Evolutionary conservation across 2,113 vertebrate genomes (phyloP), one percentile per base, ranked within the genome.

Genomic region (Macaca nemestrina): DNA sequence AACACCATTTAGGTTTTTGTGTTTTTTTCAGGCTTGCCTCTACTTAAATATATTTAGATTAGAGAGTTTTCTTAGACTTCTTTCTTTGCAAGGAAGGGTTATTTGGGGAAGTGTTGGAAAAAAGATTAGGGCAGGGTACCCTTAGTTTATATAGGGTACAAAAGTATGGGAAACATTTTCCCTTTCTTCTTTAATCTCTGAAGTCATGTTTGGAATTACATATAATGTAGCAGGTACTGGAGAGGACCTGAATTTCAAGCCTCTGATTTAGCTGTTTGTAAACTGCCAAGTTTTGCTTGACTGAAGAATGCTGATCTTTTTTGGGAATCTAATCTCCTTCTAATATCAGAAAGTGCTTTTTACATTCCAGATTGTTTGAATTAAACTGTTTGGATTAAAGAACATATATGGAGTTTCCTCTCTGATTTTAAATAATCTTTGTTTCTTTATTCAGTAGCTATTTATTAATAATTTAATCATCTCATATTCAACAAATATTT

Each of bases 371-470:
- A 80, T 48, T 76, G 12, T 93, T 95, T 95, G 50, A 86, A 84
- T 79, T 86, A 92, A 94, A 93, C 59, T 89, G 35, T 93, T 87
- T 94, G 40, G 89, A 85, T 90, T 80, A 94, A 95, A 94, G 55
- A 91, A 85, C 35, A 83, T 76, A 76, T 30, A 20, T 87, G 43
- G 83, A 75, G 22, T 76, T 92, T 97, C 79, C 30, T 79, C 52
- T 94, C 76, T 75, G 70, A n/a, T 95, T 89, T 88, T 89, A 76
- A 83, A 50, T 73, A 80, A 79, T 79, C 76, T 78, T 95, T 68
- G 30, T 89, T 95, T 78, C 35, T 94, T 93, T 88, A 78, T 85
- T 91, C 48, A 86, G 2, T 72, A 94, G n/a, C 57, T 88, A 35
- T 90, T 88, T 88, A 40, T 91, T 93, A 27, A 23, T 97, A 59